phyloP scores from a whole-genome alignment of 2,797 vertebrate species.

The Fistularia tabacaria region DNA sequence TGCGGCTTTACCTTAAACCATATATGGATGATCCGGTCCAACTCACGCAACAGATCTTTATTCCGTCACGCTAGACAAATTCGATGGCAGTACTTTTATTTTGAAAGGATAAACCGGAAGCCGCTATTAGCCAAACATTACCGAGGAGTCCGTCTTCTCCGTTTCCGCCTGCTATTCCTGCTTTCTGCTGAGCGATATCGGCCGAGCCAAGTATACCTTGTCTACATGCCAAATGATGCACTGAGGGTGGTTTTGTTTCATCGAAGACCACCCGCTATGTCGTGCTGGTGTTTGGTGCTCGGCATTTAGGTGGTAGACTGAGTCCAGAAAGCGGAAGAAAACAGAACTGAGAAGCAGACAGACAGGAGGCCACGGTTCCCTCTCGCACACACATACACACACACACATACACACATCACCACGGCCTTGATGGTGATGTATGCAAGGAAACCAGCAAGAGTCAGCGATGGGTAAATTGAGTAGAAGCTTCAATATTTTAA shows the following conservation, averaged over 20 bases:
- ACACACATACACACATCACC: constrained; percentile 85
- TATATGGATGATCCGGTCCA: neutral
- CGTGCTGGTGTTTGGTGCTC: constrained; percentile 39
- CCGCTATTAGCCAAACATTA: constrained; percentile 12
- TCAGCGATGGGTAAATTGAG: constrained; percentile 95
- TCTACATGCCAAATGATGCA: constrained; percentile 54
- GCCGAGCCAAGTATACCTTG: constrained; percentile 27
- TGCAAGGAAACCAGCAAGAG: constrained; percentile 99
- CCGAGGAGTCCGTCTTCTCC: constrained; percentile 1
- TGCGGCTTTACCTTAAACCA: neutral
- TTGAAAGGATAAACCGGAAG: constrained; percentile 33
- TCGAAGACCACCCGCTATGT: constrained; percentile 58
- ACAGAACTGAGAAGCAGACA: constrained; percentile 43
- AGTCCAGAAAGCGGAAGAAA: constrained; percentile 50
- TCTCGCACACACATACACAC: constrained; percentile 79
- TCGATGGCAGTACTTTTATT: constrained; percentile 4
- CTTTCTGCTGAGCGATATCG: constrained; percentile 49
- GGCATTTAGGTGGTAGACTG: constrained; percentile 36
- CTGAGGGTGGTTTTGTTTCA: constrained; percentile 53
- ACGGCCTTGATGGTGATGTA: constrained; percentile 99
- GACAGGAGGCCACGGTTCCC: constrained; percentile 73
- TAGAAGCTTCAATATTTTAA: constrained; percentile 7
- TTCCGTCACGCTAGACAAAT: neutral
- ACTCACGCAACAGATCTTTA: too few relatives aligned
- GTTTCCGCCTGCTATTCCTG: constrained; percentile 47